Base-by-base conservation (phyloP, 2,113 vertebrate species). In the Sceloporus tristichus region DNA sequence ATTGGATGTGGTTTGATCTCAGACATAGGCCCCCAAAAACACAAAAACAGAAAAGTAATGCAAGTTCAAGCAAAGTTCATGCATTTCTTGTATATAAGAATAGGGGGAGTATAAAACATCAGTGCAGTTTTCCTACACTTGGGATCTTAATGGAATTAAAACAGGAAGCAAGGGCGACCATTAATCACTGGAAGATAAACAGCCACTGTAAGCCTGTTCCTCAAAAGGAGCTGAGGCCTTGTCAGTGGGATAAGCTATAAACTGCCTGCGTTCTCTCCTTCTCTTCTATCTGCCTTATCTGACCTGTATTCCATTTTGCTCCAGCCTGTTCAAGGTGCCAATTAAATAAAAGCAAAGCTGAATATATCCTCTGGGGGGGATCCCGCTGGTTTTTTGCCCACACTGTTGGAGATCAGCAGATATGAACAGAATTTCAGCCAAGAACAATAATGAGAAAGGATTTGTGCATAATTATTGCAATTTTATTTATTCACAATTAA, bases 151-250 rank as follows among this genome's bases (percentile, higher is more conserved):
- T 94, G 91, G 94, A 95, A 91, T 74, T 95, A 92, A 88, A 95
- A 92, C 90, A 94, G 91, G 93, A 95, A 94, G 91, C 70, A 71
- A 89, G 91, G 90, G 78, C 5, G 0, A 91, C 85, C 92, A 94
- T 95, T 94, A 95, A 95, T 96, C 94, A 93, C 79, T 54, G 54
- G n/a, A 94, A 94, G 89, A 95, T 94, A 94, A 95, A 95, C 93
- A 96, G 94, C 91, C 89, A 92, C 90, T 91, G 91, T 89, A 85
- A 93, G 86, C 48, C 0, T 0, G 91, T 94, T 92, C 90, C 90
- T 90, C 38, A 5, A 87, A 90, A 80, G 66, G 29, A 80, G 77
- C 66, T 19, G 25, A 80, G 62, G 13, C 27, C n/a, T 34, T 76
- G 34, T 79, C 23, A 53, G 75, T 16, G 23, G 19, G 65, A 34